Evolutionary conservation across 2,797 vertebrate genomes (phyloP).

Genomic region (Remorina albescens): DNA sequence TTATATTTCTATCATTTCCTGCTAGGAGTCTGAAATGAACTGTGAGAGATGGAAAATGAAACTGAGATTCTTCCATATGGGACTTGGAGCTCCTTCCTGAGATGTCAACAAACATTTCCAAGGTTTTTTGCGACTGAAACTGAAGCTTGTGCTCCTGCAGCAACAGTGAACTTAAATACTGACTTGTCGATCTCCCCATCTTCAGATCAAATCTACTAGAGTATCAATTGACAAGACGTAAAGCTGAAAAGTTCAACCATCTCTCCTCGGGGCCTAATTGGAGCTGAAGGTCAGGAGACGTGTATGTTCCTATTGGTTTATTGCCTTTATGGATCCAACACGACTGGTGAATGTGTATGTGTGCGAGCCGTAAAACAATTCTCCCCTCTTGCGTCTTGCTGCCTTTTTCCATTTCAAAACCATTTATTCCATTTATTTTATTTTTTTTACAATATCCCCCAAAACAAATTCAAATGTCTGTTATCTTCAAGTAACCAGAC

Average conservation of each 20-base stretch:
- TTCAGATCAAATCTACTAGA: constrained; percentile 55
- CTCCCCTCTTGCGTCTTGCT: constrained; percentile 52
- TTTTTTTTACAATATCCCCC: constrained; percentile 63
- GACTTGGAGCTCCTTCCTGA: constrained; percentile 32
- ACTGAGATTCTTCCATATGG: constrained; percentile 48
- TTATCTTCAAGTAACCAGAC: constrained; percentile 82
- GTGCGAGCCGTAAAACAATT: constrained; percentile 44
- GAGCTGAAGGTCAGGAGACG: constrained; percentile 81
- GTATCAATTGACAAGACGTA: constrained; percentile 77
- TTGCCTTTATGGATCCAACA: constrained; percentile 77
- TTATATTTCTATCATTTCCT: constrained; percentile 58
- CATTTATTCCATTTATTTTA: constrained; percentile 53
- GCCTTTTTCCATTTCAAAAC: constrained; percentile 64
- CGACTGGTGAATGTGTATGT: constrained; percentile 44
- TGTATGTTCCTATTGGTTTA: constrained; percentile 79
- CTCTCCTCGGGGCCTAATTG: constrained; percentile 79
- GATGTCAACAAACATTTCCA: constrained; percentile 56
- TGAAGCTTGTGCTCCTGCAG: constrained; percentile 41
- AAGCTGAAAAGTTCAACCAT: constrained; percentile 83
- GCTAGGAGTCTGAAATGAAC: constrained; percentile 54
- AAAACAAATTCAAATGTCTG: constrained; percentile 77
- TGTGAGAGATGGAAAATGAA: constrained; percentile 59
- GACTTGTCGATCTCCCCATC: constrained; percentile 60
- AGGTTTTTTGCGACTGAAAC: constrained; percentile 55
- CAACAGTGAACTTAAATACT: constrained; percentile 62